These are phyloP conservation scores for Etheostoma spectabile DNA, from an alignment of 2,113 vertebrate species.

Conservation along the genomic window DNA sequence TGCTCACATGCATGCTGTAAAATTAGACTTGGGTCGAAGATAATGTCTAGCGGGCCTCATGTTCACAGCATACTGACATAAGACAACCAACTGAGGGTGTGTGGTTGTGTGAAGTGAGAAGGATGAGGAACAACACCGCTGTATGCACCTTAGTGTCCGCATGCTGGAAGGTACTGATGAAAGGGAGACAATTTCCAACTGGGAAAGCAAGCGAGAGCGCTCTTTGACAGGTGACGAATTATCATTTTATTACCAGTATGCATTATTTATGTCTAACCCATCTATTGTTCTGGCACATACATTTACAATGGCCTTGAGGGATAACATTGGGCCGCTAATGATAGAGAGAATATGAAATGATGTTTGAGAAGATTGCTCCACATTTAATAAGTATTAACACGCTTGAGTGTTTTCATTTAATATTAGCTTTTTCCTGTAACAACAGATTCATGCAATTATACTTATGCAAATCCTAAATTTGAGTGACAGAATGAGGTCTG, in stretches of 20 bases:
- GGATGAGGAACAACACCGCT: neutral
- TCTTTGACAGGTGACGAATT: conserved; percentile 35
- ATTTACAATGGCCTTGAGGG: conserved; percentile 27
- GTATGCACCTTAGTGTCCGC: neutral
- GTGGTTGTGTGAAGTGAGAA: conserved; percentile 4
- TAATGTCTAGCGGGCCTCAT: conserved; percentile 51
- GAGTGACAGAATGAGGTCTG: neutral
- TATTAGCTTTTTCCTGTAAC: neutral
- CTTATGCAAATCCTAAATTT: neutral
- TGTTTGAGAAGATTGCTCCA: conserved; percentile 8
- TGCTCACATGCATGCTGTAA: conserved; percentile 26
- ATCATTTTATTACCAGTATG: conserved; percentile 57
- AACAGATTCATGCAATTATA: neutral
- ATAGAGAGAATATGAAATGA: conserved; percentile 23
- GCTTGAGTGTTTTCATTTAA: neutral
- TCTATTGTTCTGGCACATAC: conserved; percentile 31
- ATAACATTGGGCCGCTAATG: conserved; percentile 24
- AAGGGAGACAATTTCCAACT: neutral
- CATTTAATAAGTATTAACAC: neutral
- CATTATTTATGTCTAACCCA: conserved; percentile 42
- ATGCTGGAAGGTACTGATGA: conserved; percentile 18
- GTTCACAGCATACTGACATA: conserved; percentile 59
- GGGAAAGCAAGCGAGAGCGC: neutral
- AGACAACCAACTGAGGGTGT: conserved; percentile 8
- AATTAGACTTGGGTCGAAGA: conserved; percentile 65